Conservation (phyloP, 23 tunicate species). For the Oikopleura dioica region DNA sequence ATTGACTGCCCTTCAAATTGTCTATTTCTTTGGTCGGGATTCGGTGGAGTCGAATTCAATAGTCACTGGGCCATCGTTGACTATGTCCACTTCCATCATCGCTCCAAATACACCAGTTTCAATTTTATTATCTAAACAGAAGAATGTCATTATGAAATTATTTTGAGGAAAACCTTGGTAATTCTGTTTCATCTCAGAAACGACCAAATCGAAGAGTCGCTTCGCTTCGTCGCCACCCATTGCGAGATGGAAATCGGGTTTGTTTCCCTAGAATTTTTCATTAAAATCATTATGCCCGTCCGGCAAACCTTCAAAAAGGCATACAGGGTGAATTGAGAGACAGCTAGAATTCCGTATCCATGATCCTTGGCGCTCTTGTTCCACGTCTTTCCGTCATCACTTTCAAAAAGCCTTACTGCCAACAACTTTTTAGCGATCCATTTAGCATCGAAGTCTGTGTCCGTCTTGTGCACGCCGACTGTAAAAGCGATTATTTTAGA, state of each 20-base stretch:
- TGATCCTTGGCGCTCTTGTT: constrained; percentile 39
- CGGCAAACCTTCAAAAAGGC: constrained; percentile 43
- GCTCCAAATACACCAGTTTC: constrained; percentile 74
- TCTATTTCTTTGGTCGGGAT: too few relatives aligned
- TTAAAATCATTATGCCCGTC: too few relatives aligned
- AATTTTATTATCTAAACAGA: not conserved
- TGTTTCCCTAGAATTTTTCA: too few relatives aligned
- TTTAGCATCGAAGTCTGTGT: not conserved
- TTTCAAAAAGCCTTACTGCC: constrained; percentile 47
- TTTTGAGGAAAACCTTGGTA: not conserved
- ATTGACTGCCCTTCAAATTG: too few relatives aligned
- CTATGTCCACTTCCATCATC: constrained; percentile 72
- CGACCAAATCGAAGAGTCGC: constrained; percentile 28
- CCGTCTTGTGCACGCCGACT: not conserved
- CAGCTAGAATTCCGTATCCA: constrained; percentile 51
- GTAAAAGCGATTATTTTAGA: not conserved
- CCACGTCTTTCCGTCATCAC: constrained; percentile 60
- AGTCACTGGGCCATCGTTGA: constrained; percentile 94
- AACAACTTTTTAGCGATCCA: constrained; percentile 28
- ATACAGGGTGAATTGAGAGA: constrained; percentile 60
- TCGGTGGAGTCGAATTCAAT: constrained; percentile 64
- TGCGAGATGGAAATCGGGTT: constrained; percentile 76
- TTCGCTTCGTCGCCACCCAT: constrained; percentile 55
- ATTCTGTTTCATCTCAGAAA: not conserved
- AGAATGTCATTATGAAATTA: not conserved